phyloP scores from a whole-genome alignment of 1,140 invertebrate species.

The Drosophila arawakana region DNA sequence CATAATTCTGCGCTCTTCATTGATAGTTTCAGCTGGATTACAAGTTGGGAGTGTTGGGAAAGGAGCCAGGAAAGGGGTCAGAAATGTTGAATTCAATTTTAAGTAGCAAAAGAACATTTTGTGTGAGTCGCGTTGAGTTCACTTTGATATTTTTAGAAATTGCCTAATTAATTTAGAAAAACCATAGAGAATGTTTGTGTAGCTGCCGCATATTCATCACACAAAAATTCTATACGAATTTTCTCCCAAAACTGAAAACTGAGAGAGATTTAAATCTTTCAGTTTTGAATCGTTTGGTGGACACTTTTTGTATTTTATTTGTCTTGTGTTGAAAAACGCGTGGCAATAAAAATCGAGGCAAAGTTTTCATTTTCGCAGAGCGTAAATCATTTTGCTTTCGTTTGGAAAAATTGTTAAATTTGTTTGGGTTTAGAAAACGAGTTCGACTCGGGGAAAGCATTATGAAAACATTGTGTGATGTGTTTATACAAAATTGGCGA shows the following conservation, averaged over 20 bases:
- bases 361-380: conserved; percentile 21
- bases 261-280: not conserved
- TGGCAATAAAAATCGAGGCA: conserved; percentile 16
- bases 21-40: not conserved
- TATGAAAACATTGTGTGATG: conserved; percentile 25
- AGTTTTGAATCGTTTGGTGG: conserved; percentile 41
- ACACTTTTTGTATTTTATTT: conserved; percentile 13
- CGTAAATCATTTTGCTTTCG: conserved; percentile 34
- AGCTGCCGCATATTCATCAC: conserved; percentile 59
- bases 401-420: conserved; percentile 19
- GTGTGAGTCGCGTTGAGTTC: conserved; percentile 74
- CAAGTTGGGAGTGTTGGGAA: conserved; percentile 6
- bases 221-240: conserved; percentile 58
- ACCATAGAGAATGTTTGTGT: conserved; percentile 60
- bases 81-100: conserved; percentile 43
- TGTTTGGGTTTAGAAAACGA: conserved; percentile 46
- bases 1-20: not conserved
- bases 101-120: conserved; percentile 62
- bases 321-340: conserved; percentile 21
- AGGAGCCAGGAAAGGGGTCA: not conserved
- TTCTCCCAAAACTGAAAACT: conserved; percentile 5
- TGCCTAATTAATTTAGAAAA: conserved; percentile 82
- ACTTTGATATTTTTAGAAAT: conserved; percentile 78
- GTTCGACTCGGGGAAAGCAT: conserved; percentile 30
- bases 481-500: conserved; percentile 61